Conservation (phyloP, 2,797 vertebrate species). For the Arrhamphus sclerolepis region DNA sequence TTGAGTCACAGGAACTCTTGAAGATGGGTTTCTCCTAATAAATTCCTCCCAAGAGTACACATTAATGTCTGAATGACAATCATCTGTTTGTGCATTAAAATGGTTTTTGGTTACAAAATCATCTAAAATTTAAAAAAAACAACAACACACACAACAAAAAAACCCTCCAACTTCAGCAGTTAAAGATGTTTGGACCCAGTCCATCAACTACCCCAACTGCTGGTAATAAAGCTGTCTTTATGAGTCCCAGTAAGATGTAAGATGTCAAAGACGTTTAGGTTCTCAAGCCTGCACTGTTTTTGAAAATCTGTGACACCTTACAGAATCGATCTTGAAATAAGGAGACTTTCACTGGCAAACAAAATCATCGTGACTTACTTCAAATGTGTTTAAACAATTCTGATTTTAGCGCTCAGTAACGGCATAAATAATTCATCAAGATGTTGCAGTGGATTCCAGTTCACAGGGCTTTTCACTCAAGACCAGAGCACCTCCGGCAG, state of each 20-base stretch:
- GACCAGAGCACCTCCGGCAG: conserved; percentile 44
- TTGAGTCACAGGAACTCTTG: conserved; percentile 26
- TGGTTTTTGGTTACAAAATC: conserved; percentile 12
- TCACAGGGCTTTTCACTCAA: conserved; percentile 35
- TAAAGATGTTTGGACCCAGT: conserved; percentile 30
- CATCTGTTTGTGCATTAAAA: too few species aligned
- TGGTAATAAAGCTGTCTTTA: conserved; percentile 20
- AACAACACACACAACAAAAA: too few species aligned
- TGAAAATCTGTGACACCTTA: neutral
- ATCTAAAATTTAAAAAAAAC: conserved; percentile 40
- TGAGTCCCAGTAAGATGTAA: conserved; percentile 3
- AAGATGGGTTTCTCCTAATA: conserved; percentile 16
- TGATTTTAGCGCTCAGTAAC: conserved; percentile 14
- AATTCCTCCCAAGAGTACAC: neutral
- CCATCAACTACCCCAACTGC: neutral
- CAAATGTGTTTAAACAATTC: conserved; percentile 2
- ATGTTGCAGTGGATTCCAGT: conserved; percentile 20
- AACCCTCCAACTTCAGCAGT: too few species aligned
- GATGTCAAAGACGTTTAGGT: conserved; percentile 32
- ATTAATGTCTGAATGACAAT: too few species aligned
- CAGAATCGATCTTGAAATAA: conserved; percentile 11
- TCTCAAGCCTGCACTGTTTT: conserved; percentile 4
- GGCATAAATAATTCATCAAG: conserved; percentile 16
- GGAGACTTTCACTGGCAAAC: neutral
- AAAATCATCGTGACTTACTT: conserved; percentile 2